These are phyloP conservation scores for Nemopilema nomurai DNA, from an alignment of 30 jellyfish, hydroid and myxozoan species.

Conservation along the genomic window DNA sequence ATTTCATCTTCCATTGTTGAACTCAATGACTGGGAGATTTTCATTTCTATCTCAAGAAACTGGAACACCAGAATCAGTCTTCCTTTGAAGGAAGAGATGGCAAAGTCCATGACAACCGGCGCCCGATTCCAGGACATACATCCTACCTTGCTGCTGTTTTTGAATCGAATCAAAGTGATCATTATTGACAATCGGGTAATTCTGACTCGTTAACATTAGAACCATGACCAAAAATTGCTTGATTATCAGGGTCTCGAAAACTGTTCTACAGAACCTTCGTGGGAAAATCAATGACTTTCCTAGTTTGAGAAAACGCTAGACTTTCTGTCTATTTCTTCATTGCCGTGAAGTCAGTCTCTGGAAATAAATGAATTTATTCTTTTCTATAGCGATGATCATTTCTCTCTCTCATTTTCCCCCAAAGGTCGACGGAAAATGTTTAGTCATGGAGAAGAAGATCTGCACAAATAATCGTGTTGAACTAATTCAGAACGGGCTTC, in stretches of 20 bases:
- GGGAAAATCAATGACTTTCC: too few species aligned
- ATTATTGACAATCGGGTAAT: constrained; percentile 86
- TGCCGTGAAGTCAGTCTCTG: too few species aligned
- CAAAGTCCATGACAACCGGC: constrained; percentile 46
- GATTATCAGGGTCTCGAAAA: too few species aligned
- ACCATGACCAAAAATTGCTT: too few species aligned
- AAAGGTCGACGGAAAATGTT: constrained; percentile 48
- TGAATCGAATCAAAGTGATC: constrained; percentile 80
- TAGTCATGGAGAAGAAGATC: constrained; percentile 54
- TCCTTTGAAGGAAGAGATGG: constrained; percentile 63
- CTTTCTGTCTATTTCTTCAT: too few species aligned
- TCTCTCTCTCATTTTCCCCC: neutral
- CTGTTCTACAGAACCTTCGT: too few species aligned
- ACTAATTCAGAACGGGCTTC: constrained; percentile 65
- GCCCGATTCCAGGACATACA: constrained; percentile 75
- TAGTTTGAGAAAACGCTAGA: too few species aligned
- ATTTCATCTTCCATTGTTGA: too few species aligned
- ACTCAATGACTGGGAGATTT: neutral
- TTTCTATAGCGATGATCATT: neutral
- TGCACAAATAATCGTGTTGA: constrained; percentile 36
- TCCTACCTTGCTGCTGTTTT: constrained; percentile 81
- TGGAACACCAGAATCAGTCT: constrained; percentile 87
- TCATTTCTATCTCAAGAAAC: too few species aligned
- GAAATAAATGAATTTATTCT: neutral
- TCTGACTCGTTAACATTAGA: too few species aligned